Evolutionary conservation across 2,888 invertebrate species (phyloP).

Genomic region (Ophioninae sp.): DNA sequence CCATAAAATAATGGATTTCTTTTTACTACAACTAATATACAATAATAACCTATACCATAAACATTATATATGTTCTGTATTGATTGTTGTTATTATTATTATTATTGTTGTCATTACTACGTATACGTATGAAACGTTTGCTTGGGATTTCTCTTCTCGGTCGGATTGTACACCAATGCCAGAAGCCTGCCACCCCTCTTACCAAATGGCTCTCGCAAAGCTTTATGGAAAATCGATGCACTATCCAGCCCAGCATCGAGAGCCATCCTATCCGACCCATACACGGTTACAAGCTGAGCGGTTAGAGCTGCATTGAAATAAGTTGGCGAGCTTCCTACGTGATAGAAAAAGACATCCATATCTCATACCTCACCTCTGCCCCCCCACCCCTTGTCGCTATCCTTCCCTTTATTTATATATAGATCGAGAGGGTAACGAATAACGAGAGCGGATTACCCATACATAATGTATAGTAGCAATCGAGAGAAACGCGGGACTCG

Average conservation of each 20-base stretch:
- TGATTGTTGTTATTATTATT: not conserved
- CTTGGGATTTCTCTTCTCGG: slow-evolving; percentile 12
- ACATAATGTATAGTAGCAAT: slow-evolving; percentile 6
- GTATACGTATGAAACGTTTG: not conserved
- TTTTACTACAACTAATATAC: too few relatives aligned
- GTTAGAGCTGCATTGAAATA: slow-evolving; percentile 28
- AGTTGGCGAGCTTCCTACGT: slow-evolving; percentile 30
- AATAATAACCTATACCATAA: too few relatives aligned
- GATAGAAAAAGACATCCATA: not conserved
- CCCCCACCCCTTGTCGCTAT: too few relatives aligned
- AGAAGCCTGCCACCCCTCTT: slow-evolving; percentile 59
- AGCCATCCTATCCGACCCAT: slow-evolving; percentile 58
- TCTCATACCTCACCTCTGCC: too few relatives aligned
- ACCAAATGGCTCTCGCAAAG: slow-evolving; percentile 68
- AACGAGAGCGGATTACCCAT: slow-evolving; percentile 22
- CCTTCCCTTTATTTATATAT: too few relatives aligned
- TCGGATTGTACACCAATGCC: slow-evolving; percentile 21
- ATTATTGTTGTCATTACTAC: not conserved
- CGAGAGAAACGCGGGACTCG: slow-evolving; percentile 36
- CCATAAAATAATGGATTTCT: too few relatives aligned
- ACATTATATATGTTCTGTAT: too few relatives aligned
- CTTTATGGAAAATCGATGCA: slow-evolving; percentile 75
- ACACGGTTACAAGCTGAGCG: slow-evolving; percentile 31
- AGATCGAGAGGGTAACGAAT: slow-evolving; percentile 15
- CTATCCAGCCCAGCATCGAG: slow-evolving; percentile 70